Percentiles rank a stretch among this genome's conserved stretches.
phyloP scores from a whole-genome alignment of 2,797 vertebrate species.

The Gila robusta region DNA sequence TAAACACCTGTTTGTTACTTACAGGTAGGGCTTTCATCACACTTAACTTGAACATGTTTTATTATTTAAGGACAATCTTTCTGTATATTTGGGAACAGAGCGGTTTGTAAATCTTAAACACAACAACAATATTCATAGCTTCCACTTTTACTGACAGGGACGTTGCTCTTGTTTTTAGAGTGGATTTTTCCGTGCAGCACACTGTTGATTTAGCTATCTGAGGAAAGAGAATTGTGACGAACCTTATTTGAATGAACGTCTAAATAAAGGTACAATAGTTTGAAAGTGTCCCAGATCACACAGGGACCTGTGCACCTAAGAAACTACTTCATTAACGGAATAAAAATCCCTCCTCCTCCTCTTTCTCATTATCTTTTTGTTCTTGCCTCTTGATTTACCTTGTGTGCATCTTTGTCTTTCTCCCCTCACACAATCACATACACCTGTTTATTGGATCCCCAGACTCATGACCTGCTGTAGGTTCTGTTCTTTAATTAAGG shows the following conservation, averaged over 20 bases:
- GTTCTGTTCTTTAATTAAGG: conserved; percentile 36
- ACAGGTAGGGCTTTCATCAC: background rate
- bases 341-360: background rate
- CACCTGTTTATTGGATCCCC: conserved; percentile 36
- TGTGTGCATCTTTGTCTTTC: background rate
- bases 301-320: background rate
- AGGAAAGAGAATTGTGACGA: background rate
- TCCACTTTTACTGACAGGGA: background rate
- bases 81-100: background rate
- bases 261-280: conserved; percentile 10
- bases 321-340: background rate
- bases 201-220: conserved; percentile 7
- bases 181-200: background rate
- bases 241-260: conserved; percentile 18
- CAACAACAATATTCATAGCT: background rate
- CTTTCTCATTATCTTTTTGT: background rate
- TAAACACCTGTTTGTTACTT: conserved; percentile 12
- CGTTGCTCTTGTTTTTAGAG: background rate
- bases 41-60: background rate
- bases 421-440: background rate
- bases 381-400: background rate
- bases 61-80: background rate
- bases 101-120: background rate
- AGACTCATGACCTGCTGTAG: background rate
- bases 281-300: background rate